A percentile compares a stretch with the other conserved stretches of the same genome.
These are phyloP conservation scores for Mactra quadrangularis DNA, from an alignment of 1,140 invertebrate species.

Conservation along the genomic window DNA sequence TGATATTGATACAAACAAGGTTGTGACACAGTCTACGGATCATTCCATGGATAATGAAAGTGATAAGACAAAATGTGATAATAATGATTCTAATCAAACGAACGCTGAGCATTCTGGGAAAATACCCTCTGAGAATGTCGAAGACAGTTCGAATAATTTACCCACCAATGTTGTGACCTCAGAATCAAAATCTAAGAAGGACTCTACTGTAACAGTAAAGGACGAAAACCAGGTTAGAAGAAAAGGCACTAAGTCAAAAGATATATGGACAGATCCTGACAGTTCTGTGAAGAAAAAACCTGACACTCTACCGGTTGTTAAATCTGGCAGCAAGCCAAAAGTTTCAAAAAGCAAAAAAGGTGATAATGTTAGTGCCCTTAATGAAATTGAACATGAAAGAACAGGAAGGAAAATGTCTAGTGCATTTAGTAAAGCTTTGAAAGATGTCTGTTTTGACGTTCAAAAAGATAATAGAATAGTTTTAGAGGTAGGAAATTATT, in stretches of 20 bases:
- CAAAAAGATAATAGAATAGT: constrained; percentile 82
- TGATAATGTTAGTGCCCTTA: not conserved
- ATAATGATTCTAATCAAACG: not conserved
- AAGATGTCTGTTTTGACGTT: constrained; percentile 79
- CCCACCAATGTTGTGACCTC: not conserved
- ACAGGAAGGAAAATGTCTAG: constrained; percentile 82
- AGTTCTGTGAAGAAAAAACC: not conserved
- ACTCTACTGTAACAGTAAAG: too few species aligned
- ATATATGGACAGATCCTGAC: constrained; percentile 51
- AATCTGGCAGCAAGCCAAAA: not conserved
- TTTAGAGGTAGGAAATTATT: constrained; percentile 77
- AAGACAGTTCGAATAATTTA: not conserved
- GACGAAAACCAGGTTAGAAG: constrained; percentile 18
- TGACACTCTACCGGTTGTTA: not conserved
- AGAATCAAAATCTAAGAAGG: constrained; percentile 44
- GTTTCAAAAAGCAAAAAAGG: not conserved
- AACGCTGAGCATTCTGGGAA: not conserved
- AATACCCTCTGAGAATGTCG: too few species aligned
- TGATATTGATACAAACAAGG: constrained; percentile 9
- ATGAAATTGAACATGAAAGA: constrained; percentile 14
- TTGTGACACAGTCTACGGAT: constrained; percentile 5
- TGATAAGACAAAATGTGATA: constrained; percentile 21
- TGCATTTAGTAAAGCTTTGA: constrained; percentile 85
- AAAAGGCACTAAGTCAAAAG: constrained; percentile 57
- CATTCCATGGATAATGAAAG: not conserved